phyloP scores from a whole-genome alignment of 2,888 invertebrate species.

The Ecliptopera silaceata region DNA sequence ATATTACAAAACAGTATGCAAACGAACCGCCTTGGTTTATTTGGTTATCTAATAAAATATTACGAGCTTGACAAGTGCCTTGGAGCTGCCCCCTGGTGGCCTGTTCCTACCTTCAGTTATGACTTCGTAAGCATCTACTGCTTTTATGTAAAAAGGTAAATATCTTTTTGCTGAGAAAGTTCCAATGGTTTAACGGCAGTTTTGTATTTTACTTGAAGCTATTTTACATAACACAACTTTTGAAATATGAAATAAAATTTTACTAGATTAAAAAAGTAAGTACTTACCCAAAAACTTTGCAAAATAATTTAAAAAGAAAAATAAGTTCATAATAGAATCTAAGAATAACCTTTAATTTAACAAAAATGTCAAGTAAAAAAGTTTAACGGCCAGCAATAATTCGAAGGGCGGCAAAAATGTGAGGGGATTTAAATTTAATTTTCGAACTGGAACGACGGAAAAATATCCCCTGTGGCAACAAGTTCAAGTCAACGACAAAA shows the following conservation, averaged over 20 bases:
- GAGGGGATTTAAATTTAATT: slow-evolving; percentile 82
- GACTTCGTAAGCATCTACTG: slow-evolving; percentile 57
- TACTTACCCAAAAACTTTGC: no score
- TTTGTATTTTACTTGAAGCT: slow-evolving; percentile 6
- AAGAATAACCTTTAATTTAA: slow-evolving; percentile 40
- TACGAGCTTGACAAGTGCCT: slow-evolving; percentile 79
- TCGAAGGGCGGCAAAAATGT: slow-evolving; percentile 75
- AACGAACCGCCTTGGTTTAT: slow-evolving; percentile 69
- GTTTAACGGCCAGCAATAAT: slow-evolving; percentile 70
- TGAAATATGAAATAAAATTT: no score
- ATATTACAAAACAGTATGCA: slow-evolving; percentile 44
- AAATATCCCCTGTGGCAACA: slow-evolving; percentile 71
- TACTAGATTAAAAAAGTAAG: no score
- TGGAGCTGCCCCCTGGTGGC: slow-evolving; percentile 66
- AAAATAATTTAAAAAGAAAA: no score
- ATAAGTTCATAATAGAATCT: neutral
- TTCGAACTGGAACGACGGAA: slow-evolving; percentile 75
- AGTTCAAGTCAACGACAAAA: slow-evolving; percentile 56
- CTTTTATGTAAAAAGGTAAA: slow-evolving; percentile 52
- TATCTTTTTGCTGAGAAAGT: slow-evolving; percentile 30
- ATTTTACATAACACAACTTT: no score
- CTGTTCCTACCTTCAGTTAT: slow-evolving; percentile 65
- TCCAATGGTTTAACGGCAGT: slow-evolving; percentile 19
- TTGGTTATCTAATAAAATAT: slow-evolving; percentile 82
- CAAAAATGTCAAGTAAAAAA: slow-evolving; percentile 58